Evolutionary conservation across 2,888 invertebrate species (phyloP).

Genomic region (Temnothorax rugatulus): DNA sequence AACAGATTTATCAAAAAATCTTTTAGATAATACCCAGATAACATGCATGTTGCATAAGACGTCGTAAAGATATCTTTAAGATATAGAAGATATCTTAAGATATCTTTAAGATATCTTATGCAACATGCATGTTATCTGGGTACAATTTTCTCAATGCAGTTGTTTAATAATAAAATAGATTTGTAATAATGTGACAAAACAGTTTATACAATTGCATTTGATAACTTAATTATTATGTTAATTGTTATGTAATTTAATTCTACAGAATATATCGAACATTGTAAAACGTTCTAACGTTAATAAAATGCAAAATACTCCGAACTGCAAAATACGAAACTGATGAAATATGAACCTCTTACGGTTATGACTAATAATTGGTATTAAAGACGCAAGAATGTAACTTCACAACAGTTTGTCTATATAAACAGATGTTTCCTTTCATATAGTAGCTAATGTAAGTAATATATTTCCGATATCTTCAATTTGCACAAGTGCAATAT

Average conservation of each 20-base stretch:
- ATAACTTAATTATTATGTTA: conserved; percentile 4
- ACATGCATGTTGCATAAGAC: too few relatives aligned
- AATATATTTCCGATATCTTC: background rate
- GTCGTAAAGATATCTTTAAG: too few relatives aligned
- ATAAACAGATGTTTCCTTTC: background rate
- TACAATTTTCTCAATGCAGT: background rate
- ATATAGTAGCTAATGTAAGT: background rate
- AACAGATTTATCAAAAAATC: background rate
- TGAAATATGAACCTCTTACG: background rate
- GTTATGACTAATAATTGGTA: background rate
- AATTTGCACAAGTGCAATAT: conserved; percentile 1
- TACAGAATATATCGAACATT: background rate
- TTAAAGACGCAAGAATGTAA: background rate
- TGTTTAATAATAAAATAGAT: conserved; percentile 6
- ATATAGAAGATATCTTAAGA: too few relatives aligned
- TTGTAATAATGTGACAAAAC: background rate
- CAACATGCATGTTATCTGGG: too few relatives aligned
- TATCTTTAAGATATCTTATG: too few relatives aligned
- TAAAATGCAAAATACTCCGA: background rate
- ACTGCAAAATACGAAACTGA: background rate
- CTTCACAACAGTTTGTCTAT: background rate
- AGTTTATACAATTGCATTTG: background rate
- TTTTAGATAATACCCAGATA: too few relatives aligned
- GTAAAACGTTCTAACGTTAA: conserved; percentile 1
- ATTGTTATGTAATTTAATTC: background rate